Evolutionary conservation across 2,113 vertebrate genomes (phyloP), one percentile per base, ranked within the genome.

Genomic region (Gavia stellata): DNA sequence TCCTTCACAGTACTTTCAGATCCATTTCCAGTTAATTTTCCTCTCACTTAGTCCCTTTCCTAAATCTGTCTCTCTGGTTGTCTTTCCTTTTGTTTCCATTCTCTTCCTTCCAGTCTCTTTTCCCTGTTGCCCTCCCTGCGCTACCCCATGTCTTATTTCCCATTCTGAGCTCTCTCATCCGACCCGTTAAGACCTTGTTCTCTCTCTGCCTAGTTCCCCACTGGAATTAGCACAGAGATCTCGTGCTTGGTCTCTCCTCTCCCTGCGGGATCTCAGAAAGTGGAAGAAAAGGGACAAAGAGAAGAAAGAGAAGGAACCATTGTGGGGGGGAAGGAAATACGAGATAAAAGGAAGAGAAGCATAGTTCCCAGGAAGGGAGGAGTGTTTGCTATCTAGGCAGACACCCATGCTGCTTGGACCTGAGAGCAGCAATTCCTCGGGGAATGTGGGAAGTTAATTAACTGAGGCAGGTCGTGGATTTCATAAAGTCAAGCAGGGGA

Each of bases 21-120:
- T 81, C 59, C 66, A 82, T 92, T 95, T 94, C 74, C 74, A 73
- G 56, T 92, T 92, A 85, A 82, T 94, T 95, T 93, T 85, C 58
- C 28, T 91, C 40, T 86, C 25, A 36, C 44, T 88, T 86, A 68
- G 8, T 63, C 62, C 33, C 55, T 52, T 72, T 79, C 33, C 62
- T 87, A 82, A 42, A 56, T 62, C 14, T 53, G 31, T 72, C 23
- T 62, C 31, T 83, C 56, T 65, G 40, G 25, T 42, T 78, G 28
- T 73, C 24, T 65, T 75, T 63, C 50, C 24, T 80, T 93, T 82
- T 0, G 1, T 45, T 63, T 68, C 66, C 50, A 7, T 62, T 84
- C 19, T 44, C 36, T 71, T 88, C 44, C 34, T 92, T 74, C 13
- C 58, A 47, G 53, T 52, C 24, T 88, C 24, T 50, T 50, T 74